These are phyloP conservation scores for Synodontis membranacea DNA, from an alignment of 2,113 vertebrate species.

Conservation along the genomic window DNA sequence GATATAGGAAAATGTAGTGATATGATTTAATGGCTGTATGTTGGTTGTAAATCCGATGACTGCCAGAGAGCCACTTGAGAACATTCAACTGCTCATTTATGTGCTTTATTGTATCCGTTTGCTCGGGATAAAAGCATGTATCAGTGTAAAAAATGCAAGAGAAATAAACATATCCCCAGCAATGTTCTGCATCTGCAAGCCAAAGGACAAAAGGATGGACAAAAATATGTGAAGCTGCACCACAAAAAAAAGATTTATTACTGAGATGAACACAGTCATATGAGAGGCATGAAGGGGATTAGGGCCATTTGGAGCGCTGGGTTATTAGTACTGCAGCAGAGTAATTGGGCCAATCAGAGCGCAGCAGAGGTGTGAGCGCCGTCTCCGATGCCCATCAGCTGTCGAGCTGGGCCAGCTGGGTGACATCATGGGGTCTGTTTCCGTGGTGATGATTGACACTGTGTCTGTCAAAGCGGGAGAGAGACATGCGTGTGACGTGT, in stretches of 20 bases:
- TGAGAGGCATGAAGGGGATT: conserved; percentile 61
- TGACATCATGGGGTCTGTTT: conserved; percentile 67
- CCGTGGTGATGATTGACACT: conserved; percentile 67
- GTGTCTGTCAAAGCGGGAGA: conserved; percentile 63
- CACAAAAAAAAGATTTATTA: conserved; percentile 44
- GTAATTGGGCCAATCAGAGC: conserved; percentile 57
- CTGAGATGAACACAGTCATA: conserved; percentile 48
- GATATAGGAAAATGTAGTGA: background rate
- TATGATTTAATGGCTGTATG: background rate
- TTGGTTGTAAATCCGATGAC: background rate
- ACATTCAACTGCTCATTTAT: background rate
- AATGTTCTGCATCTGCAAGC: background rate
- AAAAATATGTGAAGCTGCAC: conserved; percentile 23
- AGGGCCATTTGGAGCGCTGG: conserved; percentile 56
- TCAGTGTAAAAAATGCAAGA: conserved; percentile 4
- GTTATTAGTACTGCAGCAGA: conserved; percentile 64
- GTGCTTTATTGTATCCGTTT: background rate
- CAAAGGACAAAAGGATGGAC: conserved; percentile 39
- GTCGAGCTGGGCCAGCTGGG: conserved; percentile 64
- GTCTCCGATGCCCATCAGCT: conserved; percentile 63
- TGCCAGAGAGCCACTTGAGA: background rate
- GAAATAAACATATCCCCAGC: background rate
- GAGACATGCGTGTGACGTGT: conserved; percentile 64
- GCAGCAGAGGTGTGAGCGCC: conserved; percentile 49
- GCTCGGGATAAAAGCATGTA: background rate